Evolutionary conservation across 2,113 vertebrate genomes (phyloP), one percentile per base, ranked within the genome.

Genomic region (Sialia sialis): DNA sequence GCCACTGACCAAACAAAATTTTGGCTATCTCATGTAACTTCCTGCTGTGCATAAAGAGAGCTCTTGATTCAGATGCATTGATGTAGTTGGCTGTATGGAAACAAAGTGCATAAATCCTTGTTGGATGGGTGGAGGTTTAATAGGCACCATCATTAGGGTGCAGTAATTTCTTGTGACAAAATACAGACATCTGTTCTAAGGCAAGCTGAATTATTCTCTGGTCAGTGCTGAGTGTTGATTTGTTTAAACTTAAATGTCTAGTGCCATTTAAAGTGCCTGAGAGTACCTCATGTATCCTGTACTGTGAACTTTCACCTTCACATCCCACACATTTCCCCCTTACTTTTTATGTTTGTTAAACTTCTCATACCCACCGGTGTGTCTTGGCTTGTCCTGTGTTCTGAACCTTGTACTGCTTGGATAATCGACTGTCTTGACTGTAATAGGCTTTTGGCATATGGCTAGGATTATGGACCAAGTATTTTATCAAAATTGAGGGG

Each of bases 301-400:
- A 5, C 25, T 52, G 30, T 44, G 41, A 74, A 16, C 44, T 46
- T 46, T 7, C 15, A 67, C 41, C 30, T 81, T 70, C 19, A 51
- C 0, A 0, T 75, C 20, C 29, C 38, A 30, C 32, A 13, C 0
- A 1, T 7, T 55, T 85, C 13, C 7, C 3, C 77, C 15, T 4
- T 22, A 23, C 25, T 5, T 25, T 32, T 63, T 23, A 8, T 14
- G 4, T 36, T 63, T 67, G 27, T 36, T 89, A 44, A 74, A 54
- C 36, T 41, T 74, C 5, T 10, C 13, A 4, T 44, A 49, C 3
- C 17, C 32, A 3, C 44, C 22, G 9, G 23, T 26, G 7, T 63
- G 46, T 73, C 32, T 17, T 60, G 58, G 10, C 6, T 34, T 3
- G 1, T 30, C 62, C 32, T 3, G 0, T 49, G 18, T 38, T 32